Evolutionary conservation across 1,140 invertebrate species (phyloP).

Genomic region (Holcopasites calliopsidis): DNA sequence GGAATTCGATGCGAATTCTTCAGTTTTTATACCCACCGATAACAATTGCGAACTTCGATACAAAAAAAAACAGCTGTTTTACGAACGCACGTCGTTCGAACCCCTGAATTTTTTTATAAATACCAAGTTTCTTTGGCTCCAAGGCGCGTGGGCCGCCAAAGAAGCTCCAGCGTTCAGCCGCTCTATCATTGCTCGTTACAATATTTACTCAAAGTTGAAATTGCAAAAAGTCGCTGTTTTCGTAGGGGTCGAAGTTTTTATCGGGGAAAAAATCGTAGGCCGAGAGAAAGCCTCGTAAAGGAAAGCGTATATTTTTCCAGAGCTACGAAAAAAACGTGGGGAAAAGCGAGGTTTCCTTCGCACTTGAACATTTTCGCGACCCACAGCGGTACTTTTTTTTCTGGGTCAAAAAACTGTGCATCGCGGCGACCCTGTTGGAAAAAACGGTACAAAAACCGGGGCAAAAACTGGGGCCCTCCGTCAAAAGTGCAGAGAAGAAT

Average conservation of each 20-base stretch:
- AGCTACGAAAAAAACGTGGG: neutral
- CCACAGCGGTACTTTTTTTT: conserved; percentile 56
- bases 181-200: neutral
- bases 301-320: too few relatives aligned
- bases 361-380: conserved; percentile 1
- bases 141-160: neutral
- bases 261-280: neutral
- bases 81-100: neutral
- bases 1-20: neutral
- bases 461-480: conserved; percentile 24
- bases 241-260: neutral
- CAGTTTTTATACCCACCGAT: too few relatives aligned
- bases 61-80: neutral
- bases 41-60: neutral
- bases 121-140: neutral
- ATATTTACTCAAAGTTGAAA: neutral
- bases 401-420: conserved; percentile 50
- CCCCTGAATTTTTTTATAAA: neutral
- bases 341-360: neutral
- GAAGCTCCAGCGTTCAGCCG: neutral
- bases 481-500: neutral
- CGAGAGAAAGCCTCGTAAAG: neutral
- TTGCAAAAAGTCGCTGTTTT: neutral
- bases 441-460: conserved; percentile 38
- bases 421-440: neutral